A percentile compares a stretch with the other conserved stretches of the same genome.
phyloP scores from a whole-genome alignment of 2,888 invertebrate genomes.

The Lasioglossum oenotherae region DNA sequence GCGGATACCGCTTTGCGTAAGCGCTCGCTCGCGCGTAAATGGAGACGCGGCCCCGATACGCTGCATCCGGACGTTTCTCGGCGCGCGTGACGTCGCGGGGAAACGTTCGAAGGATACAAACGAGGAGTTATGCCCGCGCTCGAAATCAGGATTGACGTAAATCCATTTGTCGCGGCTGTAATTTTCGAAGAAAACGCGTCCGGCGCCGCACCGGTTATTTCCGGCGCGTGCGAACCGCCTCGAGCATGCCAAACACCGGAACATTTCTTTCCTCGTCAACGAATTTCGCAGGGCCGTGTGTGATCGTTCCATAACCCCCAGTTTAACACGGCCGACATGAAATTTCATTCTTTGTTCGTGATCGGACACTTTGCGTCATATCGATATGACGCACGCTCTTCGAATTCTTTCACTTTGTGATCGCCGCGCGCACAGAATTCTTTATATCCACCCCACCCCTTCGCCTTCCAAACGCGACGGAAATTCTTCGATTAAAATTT shows the following conservation, averaged over 20 bases:
- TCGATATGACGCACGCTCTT: background rate
- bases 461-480: background rate
- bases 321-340: background rate
- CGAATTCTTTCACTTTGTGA: background rate
- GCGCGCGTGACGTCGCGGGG: slow-evolving; percentile 9
- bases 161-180: slow-evolving; percentile 36
- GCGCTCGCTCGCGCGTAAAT: slow-evolving; percentile 33
- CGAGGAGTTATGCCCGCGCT: slow-evolving; percentile 19
- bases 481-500: slow-evolving; percentile 8
- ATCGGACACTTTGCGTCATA: background rate
- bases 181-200: slow-evolving; percentile 21
- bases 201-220: background rate
- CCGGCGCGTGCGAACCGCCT: background rate
- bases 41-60: slow-evolving; percentile 44
- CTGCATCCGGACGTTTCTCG: background rate
- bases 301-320: background rate
- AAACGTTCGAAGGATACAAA: slow-evolving; percentile 34
- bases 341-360: background rate
- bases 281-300: background rate
- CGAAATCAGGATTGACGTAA: slow-evolving; percentile 49
- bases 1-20: slow-evolving; percentile 45
- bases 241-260: background rate
- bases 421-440: background rate
- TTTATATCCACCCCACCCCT: background rate
- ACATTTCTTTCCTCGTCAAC: background rate